Evolutionary conservation across 2,888 invertebrate genomes (phyloP).

Genomic region (Synanthedon tipuliformis): DNA sequence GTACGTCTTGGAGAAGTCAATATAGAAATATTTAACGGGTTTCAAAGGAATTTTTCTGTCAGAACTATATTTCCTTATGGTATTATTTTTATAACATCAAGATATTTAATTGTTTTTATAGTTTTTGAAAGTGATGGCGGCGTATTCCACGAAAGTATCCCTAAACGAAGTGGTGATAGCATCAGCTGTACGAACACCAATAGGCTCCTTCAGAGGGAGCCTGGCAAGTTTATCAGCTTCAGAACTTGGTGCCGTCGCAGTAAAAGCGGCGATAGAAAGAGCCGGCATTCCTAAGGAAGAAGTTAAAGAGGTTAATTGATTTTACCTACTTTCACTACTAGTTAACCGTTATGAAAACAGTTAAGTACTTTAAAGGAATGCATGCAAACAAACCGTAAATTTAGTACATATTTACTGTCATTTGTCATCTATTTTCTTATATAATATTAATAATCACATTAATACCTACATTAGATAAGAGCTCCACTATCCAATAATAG

Average conservation of each 20-base stretch:
- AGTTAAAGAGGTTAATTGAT: slow-evolving; percentile 83
- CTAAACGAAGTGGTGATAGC: slow-evolving; percentile 93
- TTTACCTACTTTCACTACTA: slow-evolving; percentile 36
- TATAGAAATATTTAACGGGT: background rate
- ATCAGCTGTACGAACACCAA: slow-evolving; percentile 94
- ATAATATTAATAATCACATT: no score
- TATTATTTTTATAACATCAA: no score
- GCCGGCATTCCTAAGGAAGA: slow-evolving; percentile 86
- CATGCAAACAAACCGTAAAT: no score
- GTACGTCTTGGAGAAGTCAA: background rate
- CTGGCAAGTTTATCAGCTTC: slow-evolving; percentile 86
- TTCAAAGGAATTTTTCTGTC: background rate
- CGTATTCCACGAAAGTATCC: slow-evolving; percentile 55
- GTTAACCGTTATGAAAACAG: background rate
- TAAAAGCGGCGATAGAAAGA: slow-evolving; percentile 84
- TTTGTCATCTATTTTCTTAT: no score
- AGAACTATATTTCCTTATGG: no score
- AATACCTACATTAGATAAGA: no score
- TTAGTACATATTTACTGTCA: slow-evolving; percentile 29
- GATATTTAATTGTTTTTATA: slow-evolving; percentile 12
- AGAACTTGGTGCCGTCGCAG: slow-evolving; percentile 90
- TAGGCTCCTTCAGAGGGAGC: slow-evolving; percentile 93
- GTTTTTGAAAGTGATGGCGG: slow-evolving; percentile 50
- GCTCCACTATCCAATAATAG: no score
- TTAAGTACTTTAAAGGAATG: background rate